These are phyloP conservation scores for Cheiracanthium punctorium DNA, from an alignment of 2,888 invertebrate species.

Conservation along the genomic window DNA sequence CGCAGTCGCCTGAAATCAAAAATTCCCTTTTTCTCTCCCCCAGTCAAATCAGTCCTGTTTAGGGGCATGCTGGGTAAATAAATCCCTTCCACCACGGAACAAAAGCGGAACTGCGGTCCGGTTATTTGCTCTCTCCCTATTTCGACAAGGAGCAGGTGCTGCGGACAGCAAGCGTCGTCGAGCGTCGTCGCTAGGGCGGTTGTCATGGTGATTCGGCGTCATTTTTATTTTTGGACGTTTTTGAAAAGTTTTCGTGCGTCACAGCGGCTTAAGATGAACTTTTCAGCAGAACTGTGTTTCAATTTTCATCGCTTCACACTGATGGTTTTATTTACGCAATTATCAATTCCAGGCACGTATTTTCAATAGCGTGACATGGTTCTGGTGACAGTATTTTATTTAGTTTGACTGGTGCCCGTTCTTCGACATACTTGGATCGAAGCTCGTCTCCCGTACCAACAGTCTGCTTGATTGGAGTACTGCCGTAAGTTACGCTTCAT, in stretches of 20 bases:
- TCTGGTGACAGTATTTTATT: not conserved
- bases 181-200: slow-evolving; percentile 44
- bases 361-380: not conserved
- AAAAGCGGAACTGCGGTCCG: slow-evolving; percentile 58
- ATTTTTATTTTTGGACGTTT: slow-evolving; percentile 11
- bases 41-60: too few relatives aligned
- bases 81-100: slow-evolving; percentile 24
- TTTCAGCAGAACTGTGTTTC: slow-evolving; percentile 31
- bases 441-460: not conserved
- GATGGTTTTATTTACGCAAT: slow-evolving; percentile 1
- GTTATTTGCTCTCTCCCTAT: slow-evolving; percentile 57
- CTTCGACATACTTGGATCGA: not conserved
- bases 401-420: not conserved
- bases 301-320: slow-evolving; percentile 37
- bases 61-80: too few relatives aligned
- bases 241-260: slow-evolving; percentile 34
- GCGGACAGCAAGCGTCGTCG: slow-evolving; percentile 31
- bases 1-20: too few relatives aligned
- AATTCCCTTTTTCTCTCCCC: too few relatives aligned
- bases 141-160: slow-evolving; percentile 57
- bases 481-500: too few relatives aligned
- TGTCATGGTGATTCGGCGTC: slow-evolving; percentile 33
- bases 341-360: slow-evolving; percentile 19
- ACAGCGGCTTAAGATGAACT: slow-evolving; percentile 27
- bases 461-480: too few relatives aligned